phyloP scores from a whole-genome alignment of 2,797 vertebrate species.

The Capromys pilorides region DNA sequence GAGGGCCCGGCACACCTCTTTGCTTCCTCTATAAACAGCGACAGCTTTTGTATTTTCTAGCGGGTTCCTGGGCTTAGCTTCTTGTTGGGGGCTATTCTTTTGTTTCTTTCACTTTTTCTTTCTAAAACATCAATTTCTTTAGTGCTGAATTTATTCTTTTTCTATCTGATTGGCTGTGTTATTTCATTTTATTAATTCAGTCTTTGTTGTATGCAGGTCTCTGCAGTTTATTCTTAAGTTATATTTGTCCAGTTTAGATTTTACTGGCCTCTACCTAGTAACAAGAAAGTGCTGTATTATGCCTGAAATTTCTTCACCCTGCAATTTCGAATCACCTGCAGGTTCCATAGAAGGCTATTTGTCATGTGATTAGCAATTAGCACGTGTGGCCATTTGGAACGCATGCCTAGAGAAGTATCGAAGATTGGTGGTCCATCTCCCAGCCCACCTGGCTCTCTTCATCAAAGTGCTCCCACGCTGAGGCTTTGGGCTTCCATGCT shows the following conservation, averaged over 20 bases:
- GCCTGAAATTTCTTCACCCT: background rate
- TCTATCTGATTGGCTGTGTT: constrained; percentile 65
- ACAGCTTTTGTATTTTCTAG: constrained; percentile 18
- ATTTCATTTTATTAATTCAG: constrained; percentile 73
- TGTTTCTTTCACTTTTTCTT: background rate
- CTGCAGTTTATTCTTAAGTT: background rate
- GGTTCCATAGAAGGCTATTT: background rate
- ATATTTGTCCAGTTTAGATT: constrained; percentile 70
- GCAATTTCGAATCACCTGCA: background rate
- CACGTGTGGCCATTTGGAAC: background rate
- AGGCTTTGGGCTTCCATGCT: background rate
- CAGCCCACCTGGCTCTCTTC: constrained; percentile 38
- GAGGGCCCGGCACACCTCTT: background rate
- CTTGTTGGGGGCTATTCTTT: background rate
- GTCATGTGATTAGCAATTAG: constrained; percentile 11
- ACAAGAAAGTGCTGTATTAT: background rate
- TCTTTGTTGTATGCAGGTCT: constrained; percentile 58
- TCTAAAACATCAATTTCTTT: constrained; percentile 57
- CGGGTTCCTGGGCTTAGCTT: background rate
- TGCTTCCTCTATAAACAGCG: constrained; percentile 3
- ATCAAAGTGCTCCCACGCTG: constrained; percentile 8
- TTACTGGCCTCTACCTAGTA: background rate
- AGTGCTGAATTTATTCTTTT: constrained; percentile 65
- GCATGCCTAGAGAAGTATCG: background rate
- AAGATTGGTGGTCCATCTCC: background rate